Conservation (phyloP, 2,113 vertebrate species). For the Sceloporus undulatus region DNA sequence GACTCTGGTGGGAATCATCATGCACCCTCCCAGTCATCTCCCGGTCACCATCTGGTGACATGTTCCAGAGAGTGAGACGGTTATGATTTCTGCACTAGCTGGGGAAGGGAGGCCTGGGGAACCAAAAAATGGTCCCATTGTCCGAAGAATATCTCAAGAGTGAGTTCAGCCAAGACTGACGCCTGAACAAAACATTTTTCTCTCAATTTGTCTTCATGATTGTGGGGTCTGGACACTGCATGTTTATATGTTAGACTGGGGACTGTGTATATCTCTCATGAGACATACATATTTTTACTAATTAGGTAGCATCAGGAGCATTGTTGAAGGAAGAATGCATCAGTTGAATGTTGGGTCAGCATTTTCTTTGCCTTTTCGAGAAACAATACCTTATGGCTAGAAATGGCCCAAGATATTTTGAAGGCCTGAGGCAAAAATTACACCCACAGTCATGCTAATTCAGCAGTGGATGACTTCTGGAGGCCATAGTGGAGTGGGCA, state of each 20-base stretch:
- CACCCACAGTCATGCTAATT: too few relatives aligned
- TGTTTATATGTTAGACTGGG: not conserved
- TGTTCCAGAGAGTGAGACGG: not conserved
- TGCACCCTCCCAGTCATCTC: constrained; percentile 45
- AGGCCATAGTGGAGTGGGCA: too few relatives aligned
- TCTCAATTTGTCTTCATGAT: constrained; percentile 14
- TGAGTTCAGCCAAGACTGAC: constrained; percentile 73
- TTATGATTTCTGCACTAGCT: constrained; percentile 37
- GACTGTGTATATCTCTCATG: not conserved
- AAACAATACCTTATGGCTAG: not conserved
- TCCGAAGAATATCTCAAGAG: constrained; percentile 69
- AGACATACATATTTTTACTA: not conserved
- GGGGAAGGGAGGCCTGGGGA: constrained; percentile 12
- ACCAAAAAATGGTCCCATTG: constrained; percentile 73
- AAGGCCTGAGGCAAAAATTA: not conserved
- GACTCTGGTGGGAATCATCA: constrained; percentile 17
- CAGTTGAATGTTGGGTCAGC: constrained; percentile 17
- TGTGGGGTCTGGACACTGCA: constrained; percentile 7
- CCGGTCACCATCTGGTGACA: constrained; percentile 65
- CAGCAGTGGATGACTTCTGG: too few relatives aligned
- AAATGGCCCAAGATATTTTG: not conserved
- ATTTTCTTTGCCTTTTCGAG: not conserved
- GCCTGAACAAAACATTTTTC: constrained; percentile 20
- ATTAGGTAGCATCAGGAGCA: not conserved
- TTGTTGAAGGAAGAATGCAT: not conserved